Conservation (phyloP, 2,888 invertebrate genomes). For the Abrostola tripartita region DNA sequence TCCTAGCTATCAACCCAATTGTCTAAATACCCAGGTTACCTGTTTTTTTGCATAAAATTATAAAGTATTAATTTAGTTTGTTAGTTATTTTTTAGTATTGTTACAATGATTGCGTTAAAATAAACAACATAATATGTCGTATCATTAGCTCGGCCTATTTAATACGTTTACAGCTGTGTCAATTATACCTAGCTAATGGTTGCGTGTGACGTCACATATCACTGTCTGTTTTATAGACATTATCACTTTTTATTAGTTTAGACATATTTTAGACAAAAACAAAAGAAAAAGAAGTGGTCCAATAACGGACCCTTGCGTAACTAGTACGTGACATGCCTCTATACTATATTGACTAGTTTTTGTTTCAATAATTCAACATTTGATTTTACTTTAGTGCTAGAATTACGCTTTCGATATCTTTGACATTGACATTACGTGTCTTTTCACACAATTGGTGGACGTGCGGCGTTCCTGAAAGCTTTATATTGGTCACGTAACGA, state of each 20-base stretch:
- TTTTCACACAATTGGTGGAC: slow-evolving; percentile 39
- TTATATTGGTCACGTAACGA: slow-evolving; percentile 40
- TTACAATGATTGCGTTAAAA: slow-evolving; percentile 38
- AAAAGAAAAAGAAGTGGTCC: slow-evolving; percentile 14
- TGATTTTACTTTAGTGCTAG: slow-evolving; percentile 1
- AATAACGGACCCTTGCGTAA: slow-evolving; percentile 12
- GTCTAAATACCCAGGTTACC: slow-evolving; percentile 15
- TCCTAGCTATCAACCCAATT: slow-evolving; percentile 7
- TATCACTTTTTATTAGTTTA: neutral
- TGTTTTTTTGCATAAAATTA: slow-evolving; percentile 19
- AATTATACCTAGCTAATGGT: slow-evolving; percentile 38
- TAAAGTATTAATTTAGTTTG: slow-evolving; percentile 6
- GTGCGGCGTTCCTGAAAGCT: slow-evolving; percentile 41
- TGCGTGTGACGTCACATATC: slow-evolving; percentile 33
- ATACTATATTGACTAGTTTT: neutral
- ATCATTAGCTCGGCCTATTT: slow-evolving; percentile 51
- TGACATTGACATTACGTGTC: slow-evolving; percentile 64
- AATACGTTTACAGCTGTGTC: slow-evolving; percentile 48
- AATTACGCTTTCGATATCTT: slow-evolving; percentile 10
- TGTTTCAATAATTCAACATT: neutral
- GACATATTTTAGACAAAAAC: neutral
- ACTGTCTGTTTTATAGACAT: slow-evolving; percentile 13
- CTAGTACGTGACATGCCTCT: neutral
- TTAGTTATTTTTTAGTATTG: slow-evolving; percentile 25
- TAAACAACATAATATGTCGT: slow-evolving; percentile 48